phyloP scores from a whole-genome alignment of 2,797 vertebrate species.

The Pangasius djambal region DNA sequence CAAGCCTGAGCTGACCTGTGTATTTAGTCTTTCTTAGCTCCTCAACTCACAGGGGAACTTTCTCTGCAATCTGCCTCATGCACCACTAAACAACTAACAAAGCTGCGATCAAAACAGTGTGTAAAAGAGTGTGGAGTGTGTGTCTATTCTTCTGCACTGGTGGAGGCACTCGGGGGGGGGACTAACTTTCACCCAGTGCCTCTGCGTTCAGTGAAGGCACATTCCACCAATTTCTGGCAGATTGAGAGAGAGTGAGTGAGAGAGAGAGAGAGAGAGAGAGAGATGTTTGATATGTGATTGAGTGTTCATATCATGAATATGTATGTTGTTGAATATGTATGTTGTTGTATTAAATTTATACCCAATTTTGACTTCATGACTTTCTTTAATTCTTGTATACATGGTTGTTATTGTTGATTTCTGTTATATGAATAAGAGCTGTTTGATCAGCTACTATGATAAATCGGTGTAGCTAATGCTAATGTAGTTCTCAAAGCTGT shows the following conservation, averaged over 20 bases:
- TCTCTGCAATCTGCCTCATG: slow-evolving; percentile 71
- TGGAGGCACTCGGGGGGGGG: slow-evolving; percentile 42
- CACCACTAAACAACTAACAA: slow-evolving; percentile 66
- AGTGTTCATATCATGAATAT: not conserved
- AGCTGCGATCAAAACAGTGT: slow-evolving; percentile 65
- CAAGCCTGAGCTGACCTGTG: slow-evolving; percentile 6
- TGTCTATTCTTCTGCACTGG: slow-evolving; percentile 31
- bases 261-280: slow-evolving; percentile 3
- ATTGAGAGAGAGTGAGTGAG: not conserved
- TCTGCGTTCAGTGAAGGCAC: slow-evolving; percentile 43
- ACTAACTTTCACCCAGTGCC: slow-evolving; percentile 46
- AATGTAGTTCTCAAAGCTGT: not conserved
- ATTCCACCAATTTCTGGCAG: slow-evolving; percentile 35
- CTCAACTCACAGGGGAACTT: slow-evolving; percentile 54
- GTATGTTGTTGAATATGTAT: no score
- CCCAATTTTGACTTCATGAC: not conserved
- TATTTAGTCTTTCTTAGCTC: slow-evolving; percentile 37
- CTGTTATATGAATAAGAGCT: not conserved
- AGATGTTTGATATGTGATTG: not conserved
- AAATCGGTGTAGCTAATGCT: not conserved
- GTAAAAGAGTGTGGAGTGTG: slow-evolving; percentile 54
- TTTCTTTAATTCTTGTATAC: not conserved
- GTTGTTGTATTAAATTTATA: no score
- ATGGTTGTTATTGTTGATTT: not conserved
- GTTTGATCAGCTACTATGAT: not conserved